Evolutionary conservation across 2,797 vertebrate genomes (phyloP).

Genomic region (Alcedo quadribrachys): DNA sequence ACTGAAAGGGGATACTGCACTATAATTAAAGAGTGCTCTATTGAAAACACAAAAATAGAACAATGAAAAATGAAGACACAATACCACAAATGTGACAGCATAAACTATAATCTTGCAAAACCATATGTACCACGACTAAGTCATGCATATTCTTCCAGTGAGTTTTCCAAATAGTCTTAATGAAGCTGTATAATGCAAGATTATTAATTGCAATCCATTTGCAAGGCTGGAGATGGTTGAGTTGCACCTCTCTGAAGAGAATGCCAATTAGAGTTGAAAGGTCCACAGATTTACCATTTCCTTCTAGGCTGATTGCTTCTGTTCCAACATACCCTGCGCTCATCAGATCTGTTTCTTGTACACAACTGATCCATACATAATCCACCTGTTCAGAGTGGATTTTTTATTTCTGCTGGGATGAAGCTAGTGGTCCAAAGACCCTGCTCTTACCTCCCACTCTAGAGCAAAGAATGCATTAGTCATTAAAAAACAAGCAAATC

Average conservation of each 20-base stretch:
- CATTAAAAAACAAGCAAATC: not conserved
- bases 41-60: not conserved
- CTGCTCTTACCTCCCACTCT: not conserved
- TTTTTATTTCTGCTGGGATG: not conserved
- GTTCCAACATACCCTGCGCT: not conserved
- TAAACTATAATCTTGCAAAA: not conserved
- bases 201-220: not conserved
- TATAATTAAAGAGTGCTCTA: not conserved
- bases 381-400: not conserved
- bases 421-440: not conserved
- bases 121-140: not conserved
- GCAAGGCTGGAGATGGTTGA: not conserved
- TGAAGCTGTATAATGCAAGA: not conserved
- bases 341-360: not conserved
- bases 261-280: not conserved
- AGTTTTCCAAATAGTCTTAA: not conserved
- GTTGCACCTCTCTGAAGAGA: not conserved
- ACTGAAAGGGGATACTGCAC: not conserved
- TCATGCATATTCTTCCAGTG: not conserved
- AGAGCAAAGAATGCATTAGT: not conserved
- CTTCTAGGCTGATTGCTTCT: not conserved
- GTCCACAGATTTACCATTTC: not conserved
- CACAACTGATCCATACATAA: rapidly evolving
- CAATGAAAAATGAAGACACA: not conserved
- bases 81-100: not conserved